Evolutionary conservation across 2,888 invertebrate species (phyloP).

Genomic region (Caenorhabditis wallacei): DNA sequence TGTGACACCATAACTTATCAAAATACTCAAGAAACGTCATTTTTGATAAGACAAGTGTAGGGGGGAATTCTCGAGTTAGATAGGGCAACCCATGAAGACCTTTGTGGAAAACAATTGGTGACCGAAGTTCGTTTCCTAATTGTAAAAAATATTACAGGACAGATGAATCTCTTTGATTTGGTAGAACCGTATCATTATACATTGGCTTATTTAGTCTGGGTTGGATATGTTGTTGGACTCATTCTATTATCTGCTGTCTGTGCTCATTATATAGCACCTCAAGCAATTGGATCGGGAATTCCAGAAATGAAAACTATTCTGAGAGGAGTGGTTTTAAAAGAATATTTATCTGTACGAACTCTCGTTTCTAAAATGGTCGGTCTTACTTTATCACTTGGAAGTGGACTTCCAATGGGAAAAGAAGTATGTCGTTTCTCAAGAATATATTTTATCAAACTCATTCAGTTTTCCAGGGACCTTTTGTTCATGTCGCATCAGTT

Average conservation of each 20-base stretch:
- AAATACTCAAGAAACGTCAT: conserved; percentile 31
- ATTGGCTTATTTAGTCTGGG: conserved; percentile 71
- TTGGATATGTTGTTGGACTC: conserved; percentile 75
- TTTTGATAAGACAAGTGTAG: conserved; percentile 40
- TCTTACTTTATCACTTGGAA: conserved; percentile 94
- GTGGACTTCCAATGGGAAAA: conserved; percentile 96
- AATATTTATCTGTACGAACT: conserved; percentile 96
- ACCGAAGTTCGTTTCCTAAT: background rate
- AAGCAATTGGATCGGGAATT: conserved; percentile 89
- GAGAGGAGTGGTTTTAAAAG: conserved; percentile 96
- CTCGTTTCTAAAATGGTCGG: conserved; percentile 95
- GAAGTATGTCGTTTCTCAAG: conserved; percentile 86
- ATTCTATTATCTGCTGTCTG: conserved; percentile 85
- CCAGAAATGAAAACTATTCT: conserved; percentile 89
- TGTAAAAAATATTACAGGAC: conserved; percentile 60
- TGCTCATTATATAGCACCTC: conserved; percentile 96
- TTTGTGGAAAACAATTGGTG: background rate
- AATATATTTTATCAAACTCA: background rate
- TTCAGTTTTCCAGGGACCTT: conserved; percentile 88
- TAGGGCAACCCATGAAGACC: conserved; percentile 13
- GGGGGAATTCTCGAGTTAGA: conserved; percentile 1
- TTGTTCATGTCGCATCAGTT: conserved; percentile 98
- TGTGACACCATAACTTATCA: conserved; percentile 28
- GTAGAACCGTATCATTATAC: conserved; percentile 44
- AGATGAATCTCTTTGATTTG: conserved; percentile 61